Base-by-base conservation (phyloP, 2,113 vertebrate species). In the Spermophilus dauricus region DNA sequence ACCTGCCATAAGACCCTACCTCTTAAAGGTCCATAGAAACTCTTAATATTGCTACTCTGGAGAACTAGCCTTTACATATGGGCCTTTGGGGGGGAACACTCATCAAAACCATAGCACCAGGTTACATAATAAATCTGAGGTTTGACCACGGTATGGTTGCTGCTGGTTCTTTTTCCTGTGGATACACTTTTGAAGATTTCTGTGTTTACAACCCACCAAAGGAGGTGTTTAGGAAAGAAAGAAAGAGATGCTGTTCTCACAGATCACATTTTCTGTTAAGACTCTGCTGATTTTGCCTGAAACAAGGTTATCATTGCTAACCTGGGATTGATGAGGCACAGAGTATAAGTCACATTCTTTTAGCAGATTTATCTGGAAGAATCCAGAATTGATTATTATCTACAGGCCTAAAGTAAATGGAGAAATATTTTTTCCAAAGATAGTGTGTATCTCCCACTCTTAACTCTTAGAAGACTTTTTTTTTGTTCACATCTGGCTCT, bases 401-500 rank as follows among this genome's bases (percentile, higher is more conserved):
- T 76, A n/a, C 32, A 48, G 75, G 22, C 18, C 72, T 48, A 73
- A 94, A 86, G 13, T n/a, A 94, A 89, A 93, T 51, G 39, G 17
- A 72, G 61, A 17, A 34, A 72, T 24, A 3, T 93, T 95, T 95
- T 88, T 39, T 32, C n/a, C n/a, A 22, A 72, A 91, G 78, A 88
- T 1, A 56, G 48, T 26, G 1, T 72, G 39, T 72, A 20, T 34
- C 56, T 8, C 0, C 39, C 67, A 78, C 45, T 56, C 34, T 94
- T 48, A 75, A 45, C 45, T 80, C 24, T 53, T 75, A 83, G 48
- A 85, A 65, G 37, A 45, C 6, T 34, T 34, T 75, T 91, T 91
- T 34, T 75, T 89, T 92, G 37, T 69, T 94, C 37, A 26, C 5
- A 86, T 86, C 42, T 95, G 42, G 16, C 76, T 89, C 58, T 97